These are phyloP conservation scores for Trichopria drosophilae DNA, from an alignment of 2,888 invertebrate genomes.

Conservation along the genomic window DNA sequence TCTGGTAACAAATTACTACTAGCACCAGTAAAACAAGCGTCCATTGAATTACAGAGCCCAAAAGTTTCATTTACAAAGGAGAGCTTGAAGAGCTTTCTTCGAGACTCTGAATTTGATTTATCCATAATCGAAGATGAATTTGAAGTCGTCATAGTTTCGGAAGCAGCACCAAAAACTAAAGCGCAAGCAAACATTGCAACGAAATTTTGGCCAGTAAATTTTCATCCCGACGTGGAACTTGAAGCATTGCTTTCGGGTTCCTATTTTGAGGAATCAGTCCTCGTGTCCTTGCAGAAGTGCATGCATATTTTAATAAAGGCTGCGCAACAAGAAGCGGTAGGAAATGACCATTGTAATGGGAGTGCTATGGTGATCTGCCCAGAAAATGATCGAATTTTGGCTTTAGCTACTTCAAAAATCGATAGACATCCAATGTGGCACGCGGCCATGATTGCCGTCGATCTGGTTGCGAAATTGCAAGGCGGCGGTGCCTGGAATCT, in stretches of 20 bases:
- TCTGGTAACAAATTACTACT: conserved; percentile 65
- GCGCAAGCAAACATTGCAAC: conserved; percentile 67
- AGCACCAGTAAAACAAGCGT: conserved; percentile 51
- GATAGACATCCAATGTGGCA: conserved; percentile 76
- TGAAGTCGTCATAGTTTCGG: conserved; percentile 64
- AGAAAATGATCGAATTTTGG: conserved; percentile 65
- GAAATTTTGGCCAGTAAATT: conserved; percentile 79
- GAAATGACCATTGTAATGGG: conserved; percentile 48
- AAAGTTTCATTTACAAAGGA: conserved; percentile 36
- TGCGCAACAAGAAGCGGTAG: conserved; percentile 47
- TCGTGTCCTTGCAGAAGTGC: conserved; percentile 62
- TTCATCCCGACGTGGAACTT: conserved; percentile 76
- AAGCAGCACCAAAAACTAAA: conserved; percentile 66
- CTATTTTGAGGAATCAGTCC: conserved; percentile 64
- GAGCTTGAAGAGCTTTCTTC: conserved; percentile 58
- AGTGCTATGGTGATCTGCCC: conserved; percentile 79
- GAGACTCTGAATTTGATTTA: conserved; percentile 60
- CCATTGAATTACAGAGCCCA: no score
- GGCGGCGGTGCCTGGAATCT: conserved; percentile 73
- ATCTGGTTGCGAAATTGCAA: conserved; percentile 81
- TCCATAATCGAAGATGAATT: conserved; percentile 62
- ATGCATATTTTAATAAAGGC: conserved; percentile 66
- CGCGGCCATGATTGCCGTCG: conserved; percentile 81
- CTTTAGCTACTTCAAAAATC: conserved; percentile 66
- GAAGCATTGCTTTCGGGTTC: conserved; percentile 68